A percentile compares a stretch with the other conserved stretches of the same genome.
Conservation (phyloP, 1,140 invertebrate genomes). For the Drosophila aff. region DNA sequence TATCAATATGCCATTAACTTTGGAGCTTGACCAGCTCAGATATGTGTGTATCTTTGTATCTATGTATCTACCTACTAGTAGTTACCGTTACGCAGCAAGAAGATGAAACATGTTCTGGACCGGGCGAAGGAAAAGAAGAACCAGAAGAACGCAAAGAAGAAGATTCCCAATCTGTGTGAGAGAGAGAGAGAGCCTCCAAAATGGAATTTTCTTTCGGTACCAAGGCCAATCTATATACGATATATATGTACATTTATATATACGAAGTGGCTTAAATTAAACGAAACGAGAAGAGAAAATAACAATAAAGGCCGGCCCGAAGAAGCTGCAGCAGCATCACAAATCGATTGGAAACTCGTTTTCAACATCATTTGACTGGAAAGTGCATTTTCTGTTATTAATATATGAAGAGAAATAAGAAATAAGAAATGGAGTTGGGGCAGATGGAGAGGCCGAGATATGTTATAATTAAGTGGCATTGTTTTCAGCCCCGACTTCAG, state of each 20-base stretch:
- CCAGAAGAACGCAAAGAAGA: constrained; percentile 21
- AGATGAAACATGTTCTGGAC: constrained; percentile 51
- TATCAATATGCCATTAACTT: constrained; percentile 68
- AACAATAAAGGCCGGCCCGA: constrained; percentile 23
- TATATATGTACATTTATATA: not conserved
- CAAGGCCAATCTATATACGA: constrained; percentile 15
- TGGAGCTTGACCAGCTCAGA: constrained; percentile 11
- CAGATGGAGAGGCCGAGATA: constrained; percentile 27
- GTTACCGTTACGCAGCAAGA: constrained; percentile 78
- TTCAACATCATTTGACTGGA: constrained; percentile 52
- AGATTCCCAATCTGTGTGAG: constrained; percentile 17
- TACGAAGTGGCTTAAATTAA: constrained; percentile 64
- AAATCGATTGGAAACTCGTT: constrained; percentile 54
- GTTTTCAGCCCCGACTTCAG: constrained; percentile 31
- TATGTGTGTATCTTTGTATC: constrained; percentile 25
- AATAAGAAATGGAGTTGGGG: constrained; percentile 1
- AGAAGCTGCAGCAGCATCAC: constrained; percentile 21
- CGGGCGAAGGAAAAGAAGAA: constrained; percentile 6
- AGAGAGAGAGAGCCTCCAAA: not conserved
- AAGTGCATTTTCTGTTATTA: constrained; percentile 54
- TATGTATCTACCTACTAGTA: constrained; percentile 60
- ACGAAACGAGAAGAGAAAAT: constrained; percentile 47
- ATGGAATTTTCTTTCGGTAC: constrained; percentile 30
- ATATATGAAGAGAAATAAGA: constrained; percentile 17
- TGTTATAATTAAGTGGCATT: constrained; percentile 53